These are phyloP conservation scores for Sorex fumeus DNA, from an alignment of 2,113 vertebrate genomes.

Conservation along the genomic window DNA sequence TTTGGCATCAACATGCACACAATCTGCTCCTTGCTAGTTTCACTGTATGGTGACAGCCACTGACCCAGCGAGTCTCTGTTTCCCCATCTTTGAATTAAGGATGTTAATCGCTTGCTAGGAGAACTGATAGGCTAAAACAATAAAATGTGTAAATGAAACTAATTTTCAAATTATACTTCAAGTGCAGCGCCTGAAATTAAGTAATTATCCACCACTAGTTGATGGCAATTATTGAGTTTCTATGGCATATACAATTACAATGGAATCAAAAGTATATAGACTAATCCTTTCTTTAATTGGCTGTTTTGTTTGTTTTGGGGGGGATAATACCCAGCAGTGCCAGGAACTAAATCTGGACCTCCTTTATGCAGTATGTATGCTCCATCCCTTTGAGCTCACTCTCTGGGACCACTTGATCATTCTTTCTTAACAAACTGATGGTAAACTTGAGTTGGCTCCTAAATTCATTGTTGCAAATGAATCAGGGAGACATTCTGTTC, in stretches of 20 bases:
- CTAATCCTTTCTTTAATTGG: not conserved
- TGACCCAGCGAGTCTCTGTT: conserved; percentile 20
- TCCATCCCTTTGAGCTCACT: too few relatives aligned
- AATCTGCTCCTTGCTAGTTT: not conserved
- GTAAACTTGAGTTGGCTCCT: conserved; percentile 22
- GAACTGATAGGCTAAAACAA: conserved; percentile 37
- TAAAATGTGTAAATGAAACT: not conserved
- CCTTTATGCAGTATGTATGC: too few relatives aligned
- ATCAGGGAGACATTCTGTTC: not conserved
- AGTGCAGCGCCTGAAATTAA: not conserved
- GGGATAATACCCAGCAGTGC: too few relatives aligned
- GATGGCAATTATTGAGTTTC: not conserved
- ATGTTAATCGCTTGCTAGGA: not conserved
- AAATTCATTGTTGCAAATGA: not conserved
- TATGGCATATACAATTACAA: too few relatives aligned
- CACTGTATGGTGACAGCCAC: not conserved
- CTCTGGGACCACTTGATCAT: not conserved
- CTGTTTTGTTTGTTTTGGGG: too few relatives aligned
- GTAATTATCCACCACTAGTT: not conserved
- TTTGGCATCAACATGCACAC: not conserved
- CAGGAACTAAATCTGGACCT: too few relatives aligned
- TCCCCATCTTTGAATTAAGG: conserved; percentile 39
- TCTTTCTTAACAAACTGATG: not conserved
- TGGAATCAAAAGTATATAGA: not conserved
- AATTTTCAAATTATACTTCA: conserved; percentile 6